Percentiles rank a stretch among this genome's conserved stretches.
Conservation (phyloP, 1,140 invertebrate genomes). For the Pentalonia nigronervosa region DNA sequence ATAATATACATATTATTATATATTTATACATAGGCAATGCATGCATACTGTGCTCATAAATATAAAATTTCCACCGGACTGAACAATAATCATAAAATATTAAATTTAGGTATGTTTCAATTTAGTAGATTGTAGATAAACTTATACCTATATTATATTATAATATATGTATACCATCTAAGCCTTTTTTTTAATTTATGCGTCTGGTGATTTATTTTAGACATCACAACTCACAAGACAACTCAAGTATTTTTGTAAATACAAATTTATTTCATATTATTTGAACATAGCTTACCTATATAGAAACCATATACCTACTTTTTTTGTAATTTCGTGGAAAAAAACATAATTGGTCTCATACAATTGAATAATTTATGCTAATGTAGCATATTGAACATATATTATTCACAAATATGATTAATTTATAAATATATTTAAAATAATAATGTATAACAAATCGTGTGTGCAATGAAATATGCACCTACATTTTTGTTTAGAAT, state of each 20-base stretch:
- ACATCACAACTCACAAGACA: not conserved
- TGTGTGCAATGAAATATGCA: not conserved
- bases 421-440: not conserved
- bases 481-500: not conserved
- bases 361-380: constrained; percentile 3
- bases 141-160: not conserved
- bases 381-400: not conserved
- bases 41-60: not conserved
- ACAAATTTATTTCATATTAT: not conserved
- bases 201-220: not conserved
- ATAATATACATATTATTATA: not conserved
- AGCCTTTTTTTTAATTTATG: constrained; percentile 11
- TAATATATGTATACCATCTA: not conserved
- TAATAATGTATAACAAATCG: not conserved
- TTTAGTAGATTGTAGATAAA: not conserved
- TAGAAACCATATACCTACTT: not conserved
- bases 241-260: not conserved
- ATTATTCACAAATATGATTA: constrained; percentile 3
- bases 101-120: not conserved
- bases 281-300: not conserved
- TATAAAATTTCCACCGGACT: not conserved
- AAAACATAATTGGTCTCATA: not conserved
- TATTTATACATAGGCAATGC: not conserved
- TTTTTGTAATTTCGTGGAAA: not conserved
- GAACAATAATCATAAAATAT: constrained; percentile 6